phyloP scores from a whole-genome alignment of 2,888 invertebrate species.

The Odontocerum albicorne region DNA sequence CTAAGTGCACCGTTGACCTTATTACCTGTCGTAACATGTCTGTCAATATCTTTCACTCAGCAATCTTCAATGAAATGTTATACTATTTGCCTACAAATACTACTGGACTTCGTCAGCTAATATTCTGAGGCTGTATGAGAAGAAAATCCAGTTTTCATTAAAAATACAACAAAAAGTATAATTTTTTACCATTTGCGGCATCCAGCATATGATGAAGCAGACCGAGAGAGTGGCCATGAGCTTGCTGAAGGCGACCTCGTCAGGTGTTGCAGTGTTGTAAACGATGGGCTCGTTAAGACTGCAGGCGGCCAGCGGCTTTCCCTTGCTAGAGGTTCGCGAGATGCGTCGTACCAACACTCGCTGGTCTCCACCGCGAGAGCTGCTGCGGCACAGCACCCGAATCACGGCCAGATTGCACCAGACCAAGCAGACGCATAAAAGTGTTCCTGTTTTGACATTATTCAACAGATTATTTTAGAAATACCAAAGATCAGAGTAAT shows the following conservation, averaged over 20 bases:
- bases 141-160: too few relatives aligned
- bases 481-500: too few relatives aligned
- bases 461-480: too few relatives aligned
- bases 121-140: too few relatives aligned
- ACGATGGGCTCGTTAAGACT: constrained; percentile 36
- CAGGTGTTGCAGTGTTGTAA: constrained; percentile 63
- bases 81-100: too few relatives aligned
- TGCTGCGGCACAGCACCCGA: constrained; percentile 67
- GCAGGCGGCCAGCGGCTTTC: constrained; percentile 41
- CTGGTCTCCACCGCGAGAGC: constrained; percentile 45
- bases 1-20: too few relatives aligned
- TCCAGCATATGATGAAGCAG: constrained; percentile 83
- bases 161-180: too few relatives aligned
- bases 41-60: too few relatives aligned
- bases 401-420: constrained; percentile 84
- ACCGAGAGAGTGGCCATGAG: constrained; percentile 83
- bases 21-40: too few relatives aligned
- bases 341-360: constrained; percentile 47
- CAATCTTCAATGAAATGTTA: too few relatives aligned
- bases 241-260: constrained; percentile 83
- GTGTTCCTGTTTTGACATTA: constrained; percentile 71
- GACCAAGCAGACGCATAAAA: constrained; percentile 74
- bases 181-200: constrained; percentile 79
- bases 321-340: constrained; percentile 42
- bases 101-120: too few relatives aligned